Evolutionary conservation across 2,797 vertebrate genomes (phyloP).

Genomic region (Chaetophractus vellerosus): DNA sequence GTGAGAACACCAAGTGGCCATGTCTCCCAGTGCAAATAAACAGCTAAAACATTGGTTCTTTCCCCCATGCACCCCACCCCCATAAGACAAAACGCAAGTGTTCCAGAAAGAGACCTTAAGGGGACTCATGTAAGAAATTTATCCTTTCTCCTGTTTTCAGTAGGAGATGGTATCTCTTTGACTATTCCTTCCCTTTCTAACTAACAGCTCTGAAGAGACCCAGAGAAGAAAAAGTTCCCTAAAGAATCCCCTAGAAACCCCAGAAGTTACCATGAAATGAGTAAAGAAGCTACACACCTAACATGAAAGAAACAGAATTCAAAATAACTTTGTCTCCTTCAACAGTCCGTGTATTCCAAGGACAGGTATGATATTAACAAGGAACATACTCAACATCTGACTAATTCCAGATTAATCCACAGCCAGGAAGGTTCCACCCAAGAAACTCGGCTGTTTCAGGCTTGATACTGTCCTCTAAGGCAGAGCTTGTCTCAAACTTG

Average conservation of each 20-base stretch:
- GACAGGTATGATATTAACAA: background rate
- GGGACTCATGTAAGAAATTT: background rate
- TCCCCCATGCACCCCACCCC: background rate
- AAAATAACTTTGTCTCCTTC: conserved; percentile 15
- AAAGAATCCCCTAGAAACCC: conserved; percentile 67
- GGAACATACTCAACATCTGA: background rate
- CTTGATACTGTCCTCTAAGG: background rate
- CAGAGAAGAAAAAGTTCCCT: conserved; percentile 60
- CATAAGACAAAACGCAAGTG: conserved; percentile 17
- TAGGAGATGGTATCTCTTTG: background rate
- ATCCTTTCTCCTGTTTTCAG: background rate
- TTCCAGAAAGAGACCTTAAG: background rate
- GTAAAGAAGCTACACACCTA: conserved; percentile 64
- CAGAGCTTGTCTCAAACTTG: background rate
- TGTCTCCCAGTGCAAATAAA: background rate
- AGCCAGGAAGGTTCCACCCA: background rate
- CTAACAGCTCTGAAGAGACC: conserved; percentile 46
- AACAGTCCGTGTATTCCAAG: background rate
- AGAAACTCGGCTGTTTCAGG: background rate
- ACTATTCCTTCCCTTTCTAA: conserved; percentile 13
- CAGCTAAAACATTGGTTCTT: conserved; percentile 39
- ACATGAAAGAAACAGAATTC: conserved; percentile 52
- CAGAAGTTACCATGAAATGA: conserved; percentile 62
- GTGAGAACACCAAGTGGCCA: background rate
- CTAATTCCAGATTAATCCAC: background rate